Percentiles rank a stretch among this genome's conserved stretches.
These are phyloP conservation scores for Deroplatys truncata DNA, from an alignment of 2,888 invertebrate genomes.

Conservation along the genomic window DNA sequence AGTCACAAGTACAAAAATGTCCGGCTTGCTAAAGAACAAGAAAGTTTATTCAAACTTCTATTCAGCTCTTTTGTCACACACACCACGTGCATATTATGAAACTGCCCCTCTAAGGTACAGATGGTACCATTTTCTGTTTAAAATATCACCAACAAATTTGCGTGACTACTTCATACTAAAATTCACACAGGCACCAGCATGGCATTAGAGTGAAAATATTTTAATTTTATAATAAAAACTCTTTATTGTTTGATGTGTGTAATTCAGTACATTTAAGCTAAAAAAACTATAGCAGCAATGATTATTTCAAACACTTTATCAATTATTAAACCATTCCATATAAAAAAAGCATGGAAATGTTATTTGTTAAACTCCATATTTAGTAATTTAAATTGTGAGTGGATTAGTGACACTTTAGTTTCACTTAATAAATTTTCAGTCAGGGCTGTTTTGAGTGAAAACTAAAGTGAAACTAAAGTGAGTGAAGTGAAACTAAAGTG, in stretches of 20 bases:
- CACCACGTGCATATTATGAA: slow-evolving; percentile 61
- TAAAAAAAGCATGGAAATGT: no score
- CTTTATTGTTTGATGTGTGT: not conserved
- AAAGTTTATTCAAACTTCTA: slow-evolving; percentile 55
- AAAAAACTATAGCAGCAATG: not conserved
- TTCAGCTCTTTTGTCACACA: slow-evolving; percentile 55
- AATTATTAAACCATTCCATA: no score
- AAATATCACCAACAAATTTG: slow-evolving; percentile 53
- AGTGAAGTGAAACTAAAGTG: no score
- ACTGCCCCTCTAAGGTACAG: slow-evolving; percentile 64
- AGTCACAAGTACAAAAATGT: slow-evolving; percentile 44
- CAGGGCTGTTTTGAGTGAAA: no score
- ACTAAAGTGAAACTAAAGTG: no score
- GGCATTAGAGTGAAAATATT: slow-evolving; percentile 31
- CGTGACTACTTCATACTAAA: slow-evolving; percentile 58
- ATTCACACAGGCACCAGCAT: slow-evolving; percentile 62
- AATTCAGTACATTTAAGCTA: not conserved
- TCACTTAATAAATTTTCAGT: no score
- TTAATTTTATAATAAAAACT: not conserved
- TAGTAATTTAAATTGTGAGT: no score
- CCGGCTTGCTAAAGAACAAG: slow-evolving; percentile 51
- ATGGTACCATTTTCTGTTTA: slow-evolving; percentile 63
- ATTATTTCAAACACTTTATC: not conserved
- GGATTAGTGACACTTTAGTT: no score
- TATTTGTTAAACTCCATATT: no score